Conservation (phyloP, 2,113 vertebrate species). For the Hipposideros armiger region DNA sequence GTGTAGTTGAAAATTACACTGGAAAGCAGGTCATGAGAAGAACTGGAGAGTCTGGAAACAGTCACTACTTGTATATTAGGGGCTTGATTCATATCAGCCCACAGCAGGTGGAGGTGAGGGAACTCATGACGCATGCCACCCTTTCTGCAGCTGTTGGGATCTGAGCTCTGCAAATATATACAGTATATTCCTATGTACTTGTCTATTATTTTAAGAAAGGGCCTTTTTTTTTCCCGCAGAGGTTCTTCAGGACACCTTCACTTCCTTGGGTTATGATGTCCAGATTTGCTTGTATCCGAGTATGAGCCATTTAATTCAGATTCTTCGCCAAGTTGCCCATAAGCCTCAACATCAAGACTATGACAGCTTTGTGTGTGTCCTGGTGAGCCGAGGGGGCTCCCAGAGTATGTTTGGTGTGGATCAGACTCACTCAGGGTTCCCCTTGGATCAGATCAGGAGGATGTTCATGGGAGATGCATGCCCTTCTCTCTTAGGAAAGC, state of each 20-base stretch:
- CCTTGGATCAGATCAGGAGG: slow-evolving; percentile 86
- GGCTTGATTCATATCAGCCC: neutral
- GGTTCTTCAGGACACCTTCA: slow-evolving; percentile 89
- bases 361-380: slow-evolving; percentile 91
- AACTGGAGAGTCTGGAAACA: neutral
- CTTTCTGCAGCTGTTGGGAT: neutral
- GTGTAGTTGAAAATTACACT: neutral
- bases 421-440: slow-evolving; percentile 76
- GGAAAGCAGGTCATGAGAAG: neutral
- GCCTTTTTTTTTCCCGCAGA: slow-evolving; percentile 81
- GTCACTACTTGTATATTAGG: neutral
- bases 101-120: neutral
- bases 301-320: slow-evolving; percentile 4
- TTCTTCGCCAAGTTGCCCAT: slow-evolving; percentile 79
- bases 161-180: neutral
- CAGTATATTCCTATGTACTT: neutral
- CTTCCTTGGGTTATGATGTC: slow-evolving; percentile 88
- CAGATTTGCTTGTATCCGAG: slow-evolving; percentile 80
- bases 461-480: slow-evolving; percentile 90
- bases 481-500: slow-evolving; percentile 92
- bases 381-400: slow-evolving; percentile 91
- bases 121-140: neutral
- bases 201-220: neutral
- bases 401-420: slow-evolving; percentile 90
- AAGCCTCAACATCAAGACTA: slow-evolving; percentile 81